Base-by-base conservation (phyloP, 1,140 invertebrate genomes). In the Drosophila elegans region DNA sequence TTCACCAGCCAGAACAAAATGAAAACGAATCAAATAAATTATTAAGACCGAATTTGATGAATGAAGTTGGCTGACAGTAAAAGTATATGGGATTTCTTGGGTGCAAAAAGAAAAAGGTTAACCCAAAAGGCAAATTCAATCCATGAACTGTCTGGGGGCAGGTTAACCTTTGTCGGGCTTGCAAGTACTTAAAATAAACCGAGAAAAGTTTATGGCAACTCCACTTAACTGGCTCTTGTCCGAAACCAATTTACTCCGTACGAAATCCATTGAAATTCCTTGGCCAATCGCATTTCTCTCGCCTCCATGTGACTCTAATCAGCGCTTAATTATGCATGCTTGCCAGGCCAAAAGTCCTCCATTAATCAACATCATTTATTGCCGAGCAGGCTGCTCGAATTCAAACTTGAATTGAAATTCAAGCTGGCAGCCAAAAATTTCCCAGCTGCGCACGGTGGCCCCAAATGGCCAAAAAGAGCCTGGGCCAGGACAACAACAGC, bases 341-440 rank as follows among this genome's bases (percentile, higher is more conserved):
- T 68, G 72, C 54, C 66, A 52, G 48, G 73, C 38, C 61, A 34
- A 76, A 62, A 78, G 57, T 59, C 74, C 49, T 32, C 46, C 74
- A 77, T 78, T 78, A 78, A 83, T 74, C 79, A 86, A 68, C 64
- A 83, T 82, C 75, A 88, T 74, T 82, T 78, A 81, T 74, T 63
- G 59, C 69, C 73, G 71, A 57, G 69, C 57, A 78, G 63, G 52
- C 60, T 78, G 69, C 64, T 78, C 61, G 56, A 77, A 82, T 66
- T 73, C 67, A 78, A 78, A 79, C 75, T 55, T 73, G 54, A 76
- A 74, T 76, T 67, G 48, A 77, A 80, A 75, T 71, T 71, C 71
- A 81, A 85, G 53, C 68, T 60, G 52, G 36, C 36, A 64, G 48
- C 42, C 67, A 69, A 45, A 53, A 54, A 68, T 13, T 13, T 16